phyloP scores from a whole-genome alignment of 2,113 vertebrate species.

The Peromyscus maniculatus region DNA sequence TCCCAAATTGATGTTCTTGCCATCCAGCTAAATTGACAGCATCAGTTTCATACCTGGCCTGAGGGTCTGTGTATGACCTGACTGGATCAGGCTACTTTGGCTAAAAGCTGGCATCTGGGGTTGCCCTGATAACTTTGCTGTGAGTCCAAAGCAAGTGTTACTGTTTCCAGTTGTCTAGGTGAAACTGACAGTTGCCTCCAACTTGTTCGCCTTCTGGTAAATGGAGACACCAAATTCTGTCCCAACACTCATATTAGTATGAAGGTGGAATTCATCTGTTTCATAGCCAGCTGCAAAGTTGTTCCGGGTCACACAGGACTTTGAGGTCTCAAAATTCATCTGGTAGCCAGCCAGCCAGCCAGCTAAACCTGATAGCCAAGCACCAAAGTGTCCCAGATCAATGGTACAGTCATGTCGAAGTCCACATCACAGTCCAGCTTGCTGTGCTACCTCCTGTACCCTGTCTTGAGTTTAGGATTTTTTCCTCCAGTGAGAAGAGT shows the following conservation, averaged over 20 bases:
- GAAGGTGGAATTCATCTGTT: conserved; percentile 98
- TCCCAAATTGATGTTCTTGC: conserved; percentile 97
- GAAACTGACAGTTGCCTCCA: conserved; percentile 74
- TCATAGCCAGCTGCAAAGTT: conserved; percentile 98
- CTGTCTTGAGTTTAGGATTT: conserved; percentile 95
- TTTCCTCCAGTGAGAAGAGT: conserved; percentile 84
- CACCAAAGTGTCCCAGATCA: conserved; percentile 94
- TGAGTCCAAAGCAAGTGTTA: conserved; percentile 96
- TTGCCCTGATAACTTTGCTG: conserved; percentile 96
- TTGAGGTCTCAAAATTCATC: conserved; percentile 95
- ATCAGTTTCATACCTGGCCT: conserved; percentile 99
- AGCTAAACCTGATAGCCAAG: conserved; percentile 92
- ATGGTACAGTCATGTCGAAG: conserved; percentile 96
- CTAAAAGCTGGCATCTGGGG: conserved; percentile 95
- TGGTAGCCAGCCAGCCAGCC: conserved; percentile 95
- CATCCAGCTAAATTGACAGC: conserved; percentile 87
- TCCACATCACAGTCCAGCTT: conserved; percentile 97
- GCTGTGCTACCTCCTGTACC: conserved; percentile 95
- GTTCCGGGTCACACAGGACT: conserved; percentile 97
- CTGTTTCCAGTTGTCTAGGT: conserved; percentile 94
- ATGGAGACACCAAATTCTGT: conserved; percentile 98
- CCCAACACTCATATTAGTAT: conserved; percentile 98
- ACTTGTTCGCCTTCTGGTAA: conserved; percentile 91
- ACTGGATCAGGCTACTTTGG: conserved; percentile 97
- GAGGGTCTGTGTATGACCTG: conserved; percentile 96